Percentiles rank a stretch among this genome's conserved stretches.
Conservation (phyloP, 2,113 vertebrate species). For the Ammodramus savannarum region DNA sequence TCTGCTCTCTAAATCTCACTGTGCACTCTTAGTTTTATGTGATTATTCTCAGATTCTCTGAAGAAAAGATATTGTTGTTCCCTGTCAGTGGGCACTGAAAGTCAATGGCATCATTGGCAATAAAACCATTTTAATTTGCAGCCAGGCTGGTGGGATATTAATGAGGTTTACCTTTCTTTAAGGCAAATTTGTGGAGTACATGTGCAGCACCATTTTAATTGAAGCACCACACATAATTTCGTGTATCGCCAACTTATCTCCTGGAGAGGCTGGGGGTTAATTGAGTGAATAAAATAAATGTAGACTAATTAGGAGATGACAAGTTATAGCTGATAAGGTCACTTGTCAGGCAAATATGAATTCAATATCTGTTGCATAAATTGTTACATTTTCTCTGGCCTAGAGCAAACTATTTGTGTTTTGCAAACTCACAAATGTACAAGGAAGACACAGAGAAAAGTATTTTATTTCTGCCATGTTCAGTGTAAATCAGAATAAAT, state of each 20-base stretch:
- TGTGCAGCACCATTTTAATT: not conserved
- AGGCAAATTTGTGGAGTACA: not conserved
- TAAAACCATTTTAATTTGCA: not conserved
- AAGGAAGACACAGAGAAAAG: not conserved
- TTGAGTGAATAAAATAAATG: not conserved
- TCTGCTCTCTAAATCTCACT: not conserved
- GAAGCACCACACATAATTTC: not conserved
- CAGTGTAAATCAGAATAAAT: not conserved
- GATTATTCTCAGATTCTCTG: not conserved
- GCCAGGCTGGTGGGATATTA: not conserved
- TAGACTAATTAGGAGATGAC: constrained; percentile 28
- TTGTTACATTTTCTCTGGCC: constrained; percentile 25
- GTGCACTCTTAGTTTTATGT: not conserved
- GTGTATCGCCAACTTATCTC: not conserved
- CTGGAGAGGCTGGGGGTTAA: not conserved
- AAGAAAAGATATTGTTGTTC: not conserved
- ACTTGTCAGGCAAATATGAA: constrained; percentile 38
- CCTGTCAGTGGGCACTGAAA: not conserved
- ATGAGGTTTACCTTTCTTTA: not conserved
- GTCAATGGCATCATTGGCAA: not conserved
- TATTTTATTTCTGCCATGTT: not conserved
- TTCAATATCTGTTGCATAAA: constrained; percentile 1
- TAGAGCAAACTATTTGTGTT: not conserved
- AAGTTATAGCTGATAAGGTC: constrained; percentile 40
- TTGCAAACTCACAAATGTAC: not conserved